These are phyloP conservation scores for Gila orcuttii DNA, from an alignment of 2,113 vertebrate species.

Conservation along the genomic window DNA sequence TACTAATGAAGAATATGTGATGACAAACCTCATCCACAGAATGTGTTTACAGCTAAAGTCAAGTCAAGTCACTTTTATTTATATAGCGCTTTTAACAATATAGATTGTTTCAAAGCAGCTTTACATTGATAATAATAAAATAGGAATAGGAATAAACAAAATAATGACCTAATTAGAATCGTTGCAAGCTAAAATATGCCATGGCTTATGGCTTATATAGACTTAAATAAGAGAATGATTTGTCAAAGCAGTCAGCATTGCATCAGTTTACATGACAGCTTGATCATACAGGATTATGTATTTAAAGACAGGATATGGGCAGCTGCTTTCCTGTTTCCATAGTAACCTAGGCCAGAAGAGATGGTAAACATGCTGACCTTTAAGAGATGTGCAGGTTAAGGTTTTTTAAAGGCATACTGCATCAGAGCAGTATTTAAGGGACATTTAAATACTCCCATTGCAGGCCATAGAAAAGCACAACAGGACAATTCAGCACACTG, in stretches of 20 bases:
- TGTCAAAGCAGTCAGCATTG: neutral
- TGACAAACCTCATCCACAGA: neutral
- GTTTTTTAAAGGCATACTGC: neutral
- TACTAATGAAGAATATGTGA: neutral
- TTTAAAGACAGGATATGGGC: neutral
- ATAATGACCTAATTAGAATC: neutral
- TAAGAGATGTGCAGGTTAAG: neutral
- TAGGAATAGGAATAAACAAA: neutral
- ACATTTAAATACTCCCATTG: neutral
- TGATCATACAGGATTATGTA: neutral
- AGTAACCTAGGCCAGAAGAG: neutral
- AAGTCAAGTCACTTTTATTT: too few relatives aligned
- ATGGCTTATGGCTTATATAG: too few relatives aligned
- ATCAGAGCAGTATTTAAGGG: neutral
- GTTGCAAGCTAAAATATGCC: neutral
- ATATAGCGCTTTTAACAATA: too few relatives aligned
- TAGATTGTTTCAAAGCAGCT: too few relatives aligned
- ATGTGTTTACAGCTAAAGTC: neutral
- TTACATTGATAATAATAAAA: too few relatives aligned
- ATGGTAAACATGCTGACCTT: neutral
- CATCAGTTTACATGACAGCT: neutral
- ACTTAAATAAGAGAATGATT: neutral
- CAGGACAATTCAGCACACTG: neutral
- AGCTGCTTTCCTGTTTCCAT: neutral
- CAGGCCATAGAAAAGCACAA: neutral